These are phyloP conservation scores for Gopherus evgoodei DNA, from an alignment of 2,113 vertebrate genomes.

Conservation along the genomic window DNA sequence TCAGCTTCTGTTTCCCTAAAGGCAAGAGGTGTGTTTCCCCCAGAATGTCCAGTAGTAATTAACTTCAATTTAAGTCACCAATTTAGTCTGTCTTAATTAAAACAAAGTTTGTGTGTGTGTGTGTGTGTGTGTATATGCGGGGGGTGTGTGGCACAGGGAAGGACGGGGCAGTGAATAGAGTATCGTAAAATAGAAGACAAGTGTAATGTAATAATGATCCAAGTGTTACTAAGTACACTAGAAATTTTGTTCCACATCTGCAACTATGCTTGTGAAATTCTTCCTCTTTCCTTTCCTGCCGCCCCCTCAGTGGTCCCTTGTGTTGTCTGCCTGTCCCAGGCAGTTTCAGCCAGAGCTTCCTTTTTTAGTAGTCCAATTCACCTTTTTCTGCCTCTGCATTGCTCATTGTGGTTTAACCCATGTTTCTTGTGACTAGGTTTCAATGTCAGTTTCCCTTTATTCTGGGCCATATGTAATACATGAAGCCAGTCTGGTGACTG, in stretches of 20 bases:
- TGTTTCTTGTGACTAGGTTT: slow-evolving; percentile 31
- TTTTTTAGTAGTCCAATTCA: slow-evolving; percentile 47
- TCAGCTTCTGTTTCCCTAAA: slow-evolving; percentile 35
- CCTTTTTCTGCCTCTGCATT: slow-evolving; percentile 12
- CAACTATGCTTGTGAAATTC: neutral
- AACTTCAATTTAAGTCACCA: slow-evolving; percentile 41
- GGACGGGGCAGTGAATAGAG: neutral
- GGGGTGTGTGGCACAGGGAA: no score
- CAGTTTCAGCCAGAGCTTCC: neutral
- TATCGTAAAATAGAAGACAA: neutral
- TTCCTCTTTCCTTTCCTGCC: neutral
- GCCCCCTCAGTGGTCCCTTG: neutral
- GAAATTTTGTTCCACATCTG: neutral
- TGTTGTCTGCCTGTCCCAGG: neutral
- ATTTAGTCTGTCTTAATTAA: neutral
- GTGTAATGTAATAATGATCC: neutral
- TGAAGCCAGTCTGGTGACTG: slow-evolving; percentile 13
- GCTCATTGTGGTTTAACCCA: neutral
- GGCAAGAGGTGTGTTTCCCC: neutral
- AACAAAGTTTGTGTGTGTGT: neutral
- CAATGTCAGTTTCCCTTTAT: slow-evolving; percentile 43
- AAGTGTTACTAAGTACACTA: neutral
- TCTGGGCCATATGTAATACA: neutral
- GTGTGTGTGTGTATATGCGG: no score
- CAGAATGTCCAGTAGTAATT: neutral